phyloP scores from a whole-genome alignment of 2,113 vertebrate species.

The Chauna torquata region DNA sequence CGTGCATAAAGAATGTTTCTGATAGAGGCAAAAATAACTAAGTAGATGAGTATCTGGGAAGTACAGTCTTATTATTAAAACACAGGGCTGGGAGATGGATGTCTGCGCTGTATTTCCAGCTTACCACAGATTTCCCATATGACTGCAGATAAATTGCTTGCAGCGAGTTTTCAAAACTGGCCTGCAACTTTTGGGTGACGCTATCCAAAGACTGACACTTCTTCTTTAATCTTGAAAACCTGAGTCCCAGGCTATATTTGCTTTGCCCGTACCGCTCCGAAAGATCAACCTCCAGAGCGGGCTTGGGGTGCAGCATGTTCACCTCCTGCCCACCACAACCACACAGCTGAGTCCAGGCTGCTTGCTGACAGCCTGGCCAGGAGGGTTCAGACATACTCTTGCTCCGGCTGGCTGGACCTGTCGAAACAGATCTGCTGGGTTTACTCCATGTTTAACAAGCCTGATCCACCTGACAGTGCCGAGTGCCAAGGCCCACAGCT shows the following conservation, averaged over 20 bases:
- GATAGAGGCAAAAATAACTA: constrained; percentile 36
- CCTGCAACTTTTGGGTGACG: not conserved
- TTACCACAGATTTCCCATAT: not conserved
- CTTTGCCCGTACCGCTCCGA: not conserved
- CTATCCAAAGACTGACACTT: not conserved
- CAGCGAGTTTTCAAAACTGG: not conserved
- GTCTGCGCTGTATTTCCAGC: not conserved
- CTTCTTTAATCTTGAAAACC: not conserved
- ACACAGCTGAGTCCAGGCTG: rapidly evolving
- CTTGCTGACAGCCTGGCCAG: constrained; percentile 1
- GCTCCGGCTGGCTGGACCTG: not conserved
- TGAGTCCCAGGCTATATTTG: not conserved
- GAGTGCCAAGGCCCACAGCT: not conserved
- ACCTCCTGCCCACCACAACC: not conserved
- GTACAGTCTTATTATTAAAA: constrained; percentile 27
- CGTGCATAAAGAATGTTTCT: not conserved
- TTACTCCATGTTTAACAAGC: not conserved
- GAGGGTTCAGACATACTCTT: not conserved
- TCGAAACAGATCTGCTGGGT: constrained; percentile 2
- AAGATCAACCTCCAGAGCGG: not conserved
- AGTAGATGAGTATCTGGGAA: constrained; percentile 33
- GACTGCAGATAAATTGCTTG: not conserved
- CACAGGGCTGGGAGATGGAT: constrained; percentile 9
- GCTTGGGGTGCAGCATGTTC: rapidly evolving
- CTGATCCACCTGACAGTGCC: not conserved